Evolutionary conservation across 2,797 vertebrate genomes (phyloP).

Genomic region (Heliangelus exortis): DNA sequence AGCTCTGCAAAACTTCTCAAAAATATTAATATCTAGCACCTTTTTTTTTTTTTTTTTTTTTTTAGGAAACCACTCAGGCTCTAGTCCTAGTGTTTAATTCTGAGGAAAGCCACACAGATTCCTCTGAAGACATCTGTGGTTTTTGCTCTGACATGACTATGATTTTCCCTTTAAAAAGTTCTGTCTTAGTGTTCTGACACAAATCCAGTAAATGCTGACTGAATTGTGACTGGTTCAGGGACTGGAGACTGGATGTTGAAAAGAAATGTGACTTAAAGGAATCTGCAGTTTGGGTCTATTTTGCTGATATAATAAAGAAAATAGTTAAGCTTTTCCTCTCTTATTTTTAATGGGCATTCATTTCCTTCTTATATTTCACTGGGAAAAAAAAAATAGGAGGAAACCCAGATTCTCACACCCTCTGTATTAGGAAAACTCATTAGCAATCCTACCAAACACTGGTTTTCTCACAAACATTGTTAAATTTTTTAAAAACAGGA

Average conservation of each 20-base stretch:
- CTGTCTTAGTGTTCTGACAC: neutral
- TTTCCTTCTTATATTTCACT: constrained; percentile 39
- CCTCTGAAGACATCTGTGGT: neutral
- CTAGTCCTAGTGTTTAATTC: neutral
- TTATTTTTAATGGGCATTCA: constrained; percentile 16
- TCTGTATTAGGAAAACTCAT: neutral
- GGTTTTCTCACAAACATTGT: neutral
- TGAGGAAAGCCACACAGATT: neutral
- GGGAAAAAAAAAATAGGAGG: constrained; percentile 46
- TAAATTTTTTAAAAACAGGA: neutral
- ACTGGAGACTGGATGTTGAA: neutral
- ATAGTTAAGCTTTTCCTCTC: neutral
- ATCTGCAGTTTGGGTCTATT: neutral
- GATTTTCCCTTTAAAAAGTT: neutral
- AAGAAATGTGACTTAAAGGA: neutral
- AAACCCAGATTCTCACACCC: constrained; percentile 51
- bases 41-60: too few species aligned
- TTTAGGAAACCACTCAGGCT: neutral
- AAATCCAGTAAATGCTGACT: neutral
- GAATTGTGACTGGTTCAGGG: neutral
- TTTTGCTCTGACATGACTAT: neutral
- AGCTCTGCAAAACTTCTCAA: neutral
- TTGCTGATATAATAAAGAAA: constrained; percentile 31
- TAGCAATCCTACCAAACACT: neutral
- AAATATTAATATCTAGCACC: fast-evolving